Percentiles rank a stretch among this genome's conserved stretches.
Conservation (phyloP, 2,797 vertebrate species). For the Staurois parvus region DNA sequence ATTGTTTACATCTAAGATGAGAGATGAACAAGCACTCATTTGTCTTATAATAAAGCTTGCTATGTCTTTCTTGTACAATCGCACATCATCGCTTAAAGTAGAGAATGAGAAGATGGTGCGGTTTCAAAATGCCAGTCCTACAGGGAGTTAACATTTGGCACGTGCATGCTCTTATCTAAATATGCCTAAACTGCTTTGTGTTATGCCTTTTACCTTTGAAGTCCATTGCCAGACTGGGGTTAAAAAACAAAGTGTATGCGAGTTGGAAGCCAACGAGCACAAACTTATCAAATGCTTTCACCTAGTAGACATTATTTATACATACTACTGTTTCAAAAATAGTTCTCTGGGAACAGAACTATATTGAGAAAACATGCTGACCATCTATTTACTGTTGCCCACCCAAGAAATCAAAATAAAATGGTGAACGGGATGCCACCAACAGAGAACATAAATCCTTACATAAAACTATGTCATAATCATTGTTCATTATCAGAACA, state of each 20-base stretch:
- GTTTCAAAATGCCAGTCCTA: conserved; percentile 54
- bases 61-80: conserved; percentile 47
- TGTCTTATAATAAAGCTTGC: conserved; percentile 50
- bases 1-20: conserved; percentile 42
- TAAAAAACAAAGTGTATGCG: neutral
- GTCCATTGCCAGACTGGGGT: conserved; percentile 7
- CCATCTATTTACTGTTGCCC: neutral
- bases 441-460: neutral
- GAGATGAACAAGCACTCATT: conserved; percentile 43
- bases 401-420: conserved; percentile 10
- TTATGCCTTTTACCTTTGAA: conserved; percentile 46
- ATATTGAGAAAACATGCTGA: neutral
- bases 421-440: neutral
- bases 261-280: neutral
- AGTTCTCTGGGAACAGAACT: neutral
- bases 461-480: too few relatives aligned
- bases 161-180: conserved; percentile 47
- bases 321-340: neutral
- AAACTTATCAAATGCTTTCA: conserved; percentile 29
- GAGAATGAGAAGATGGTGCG: conserved; percentile 22
- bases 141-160: conserved; percentile 43
- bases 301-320: conserved; percentile 8
- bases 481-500: too few relatives aligned
- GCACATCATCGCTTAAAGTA: conserved; percentile 40
- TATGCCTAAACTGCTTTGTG: conserved; percentile 53